Conservation (phyloP, 2,113 vertebrate species). For the Laticauda laticaudata region DNA sequence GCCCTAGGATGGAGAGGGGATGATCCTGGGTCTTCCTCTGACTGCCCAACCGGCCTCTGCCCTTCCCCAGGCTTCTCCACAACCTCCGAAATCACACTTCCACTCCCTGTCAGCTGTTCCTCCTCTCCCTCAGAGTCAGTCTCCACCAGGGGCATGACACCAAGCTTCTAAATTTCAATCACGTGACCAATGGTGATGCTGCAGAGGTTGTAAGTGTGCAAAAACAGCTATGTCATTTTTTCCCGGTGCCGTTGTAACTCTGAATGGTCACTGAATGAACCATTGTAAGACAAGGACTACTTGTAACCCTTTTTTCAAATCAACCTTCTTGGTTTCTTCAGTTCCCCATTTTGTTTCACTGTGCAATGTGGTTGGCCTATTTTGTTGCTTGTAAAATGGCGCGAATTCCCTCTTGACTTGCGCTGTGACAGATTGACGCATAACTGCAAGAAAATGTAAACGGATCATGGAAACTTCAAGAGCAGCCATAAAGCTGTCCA, state of each 20-base stretch:
- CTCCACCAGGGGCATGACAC: too few species aligned
- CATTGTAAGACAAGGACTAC: background rate
- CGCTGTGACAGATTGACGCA: background rate
- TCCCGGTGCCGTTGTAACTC: background rate
- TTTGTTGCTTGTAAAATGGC: background rate
- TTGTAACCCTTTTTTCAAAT: background rate
- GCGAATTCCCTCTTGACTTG: background rate
- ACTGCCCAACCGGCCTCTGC: too few species aligned
- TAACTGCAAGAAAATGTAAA: background rate
- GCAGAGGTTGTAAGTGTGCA: too few species aligned
- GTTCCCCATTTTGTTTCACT: background rate
- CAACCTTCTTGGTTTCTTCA: background rate
- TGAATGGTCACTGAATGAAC: background rate
- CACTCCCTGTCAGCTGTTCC: too few species aligned
- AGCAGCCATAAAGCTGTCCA: background rate
- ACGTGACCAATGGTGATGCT: too few species aligned
- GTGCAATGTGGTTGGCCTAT: background rate
- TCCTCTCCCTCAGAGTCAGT: too few species aligned
- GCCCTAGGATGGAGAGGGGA: too few species aligned
- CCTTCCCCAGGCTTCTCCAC: too few species aligned
- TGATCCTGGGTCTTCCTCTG: too few species aligned
- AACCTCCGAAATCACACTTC: too few species aligned
- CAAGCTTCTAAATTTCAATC: too few species aligned
- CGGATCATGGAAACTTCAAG: background rate
- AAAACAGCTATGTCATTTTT: too few species aligned